Evolutionary conservation across 2,797 vertebrate species (phyloP).

Genomic region (Glyptemys insculpta): DNA sequence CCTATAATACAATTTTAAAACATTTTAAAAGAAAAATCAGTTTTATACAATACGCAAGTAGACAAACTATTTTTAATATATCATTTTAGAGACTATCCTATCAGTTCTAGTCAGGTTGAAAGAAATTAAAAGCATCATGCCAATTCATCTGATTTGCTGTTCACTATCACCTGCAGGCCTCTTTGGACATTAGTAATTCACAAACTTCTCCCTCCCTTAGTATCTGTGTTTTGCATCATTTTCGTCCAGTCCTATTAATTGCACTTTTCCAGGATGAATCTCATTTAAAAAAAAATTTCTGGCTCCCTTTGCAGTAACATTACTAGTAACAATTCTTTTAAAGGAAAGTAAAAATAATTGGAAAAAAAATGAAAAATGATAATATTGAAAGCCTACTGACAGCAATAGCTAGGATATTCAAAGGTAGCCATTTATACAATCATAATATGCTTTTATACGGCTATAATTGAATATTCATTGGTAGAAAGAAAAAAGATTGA

Average conservation of each 20-base stretch:
- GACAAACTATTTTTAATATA: not conserved
- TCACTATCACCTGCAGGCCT: not conserved
- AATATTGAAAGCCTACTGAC: constrained; percentile 53
- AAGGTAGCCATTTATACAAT: not conserved
- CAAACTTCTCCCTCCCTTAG: not conserved
- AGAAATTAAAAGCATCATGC: not conserved
- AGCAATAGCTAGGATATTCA: constrained; percentile 3
- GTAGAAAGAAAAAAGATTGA: not conserved
- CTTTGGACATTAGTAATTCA: not conserved
- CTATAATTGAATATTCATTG: constrained; percentile 5
- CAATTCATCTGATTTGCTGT: not conserved
- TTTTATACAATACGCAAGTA: not conserved
- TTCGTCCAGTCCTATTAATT: not conserved
- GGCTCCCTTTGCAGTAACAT: not conserved
- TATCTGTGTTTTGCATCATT: not conserved
- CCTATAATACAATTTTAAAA: constrained; percentile 78
- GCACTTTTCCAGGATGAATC: not conserved
- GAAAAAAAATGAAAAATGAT: constrained; percentile 23
- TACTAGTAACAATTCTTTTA: constrained; percentile 15
- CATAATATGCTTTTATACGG: not conserved
- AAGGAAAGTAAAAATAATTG: constrained; percentile 48
- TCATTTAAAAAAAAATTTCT: not conserved
- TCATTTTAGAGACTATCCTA: not conserved
- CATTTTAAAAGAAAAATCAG: not conserved
- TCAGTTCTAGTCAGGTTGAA: not conserved